phyloP scores from a whole-genome alignment of 2,888 invertebrate genomes.

The Eremobia ochroleuca region DNA sequence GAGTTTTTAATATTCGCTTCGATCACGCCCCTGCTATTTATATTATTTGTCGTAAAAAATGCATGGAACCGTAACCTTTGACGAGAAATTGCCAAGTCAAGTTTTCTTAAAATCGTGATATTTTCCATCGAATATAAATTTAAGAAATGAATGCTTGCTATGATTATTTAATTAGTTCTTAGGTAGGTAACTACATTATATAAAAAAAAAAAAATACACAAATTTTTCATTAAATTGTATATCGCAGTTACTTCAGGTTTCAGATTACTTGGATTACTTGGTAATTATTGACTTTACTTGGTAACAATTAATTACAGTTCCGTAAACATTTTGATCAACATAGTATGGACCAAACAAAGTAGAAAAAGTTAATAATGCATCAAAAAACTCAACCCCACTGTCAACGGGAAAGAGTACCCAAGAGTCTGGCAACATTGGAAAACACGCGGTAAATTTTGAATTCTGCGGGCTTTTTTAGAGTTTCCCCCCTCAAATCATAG shows the following conservation, averaged over 20 bases:
- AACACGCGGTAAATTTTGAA: not conserved
- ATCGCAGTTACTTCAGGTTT: too few species aligned
- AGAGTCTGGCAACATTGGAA: not conserved
- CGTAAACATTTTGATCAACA: not conserved
- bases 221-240: not conserved
- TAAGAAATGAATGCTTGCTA: not conserved
- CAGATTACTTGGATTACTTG: too few species aligned
- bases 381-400: not conserved
- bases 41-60: too few species aligned
- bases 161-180: not conserved
- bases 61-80: too few species aligned
- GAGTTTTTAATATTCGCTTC: not conserved
- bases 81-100: not conserved
- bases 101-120: not conserved
- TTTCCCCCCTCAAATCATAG: not conserved
- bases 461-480: too few species aligned
- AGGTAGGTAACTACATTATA: not conserved
- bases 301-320: not conserved
- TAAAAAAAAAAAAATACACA: not conserved
- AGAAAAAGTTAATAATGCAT: not conserved
- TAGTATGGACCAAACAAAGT: not conserved
- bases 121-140: not conserved
- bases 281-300: not conserved
- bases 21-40: not conserved
- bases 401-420: not conserved